Percentiles rank a stretch among this genome's conserved stretches.
Evolutionary conservation across 2,797 vertebrate species (phyloP).

Genomic region (Sarcophilus harrisii): DNA sequence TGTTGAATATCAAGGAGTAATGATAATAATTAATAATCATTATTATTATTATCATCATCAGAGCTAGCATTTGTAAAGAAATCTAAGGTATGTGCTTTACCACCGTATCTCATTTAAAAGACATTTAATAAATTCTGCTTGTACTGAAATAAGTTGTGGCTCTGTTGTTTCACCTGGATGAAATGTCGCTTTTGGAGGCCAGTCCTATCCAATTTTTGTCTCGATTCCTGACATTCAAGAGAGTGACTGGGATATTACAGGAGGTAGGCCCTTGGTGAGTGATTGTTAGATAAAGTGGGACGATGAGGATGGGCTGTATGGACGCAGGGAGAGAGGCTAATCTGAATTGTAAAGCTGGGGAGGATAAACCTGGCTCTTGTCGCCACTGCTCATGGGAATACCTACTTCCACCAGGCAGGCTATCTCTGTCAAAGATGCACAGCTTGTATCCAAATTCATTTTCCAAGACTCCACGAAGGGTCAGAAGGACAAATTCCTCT

Average conservation of each 20-base stretch:
- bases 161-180: background rate
- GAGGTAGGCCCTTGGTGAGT: background rate
- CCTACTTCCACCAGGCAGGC: conserved; percentile 97
- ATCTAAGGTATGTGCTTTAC: background rate
- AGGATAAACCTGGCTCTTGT: background rate
- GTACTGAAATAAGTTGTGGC: background rate
- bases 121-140: background rate
- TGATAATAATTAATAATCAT: background rate
- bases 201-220: background rate
- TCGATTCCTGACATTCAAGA: background rate
- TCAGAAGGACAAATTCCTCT: conserved; percentile 95
- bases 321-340: background rate
- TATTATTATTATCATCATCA: background rate
- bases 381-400: conserved; percentile 73
- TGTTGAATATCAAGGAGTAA: background rate
- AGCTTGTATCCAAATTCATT: conserved; percentile 95
- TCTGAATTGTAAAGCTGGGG: background rate
- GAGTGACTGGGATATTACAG: background rate
- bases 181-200: background rate
- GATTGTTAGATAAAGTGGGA: background rate
- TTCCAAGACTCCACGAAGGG: conserved; percentile 92
- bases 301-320: background rate
- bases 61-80: background rate
- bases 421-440: conserved; percentile 97
- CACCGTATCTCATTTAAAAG: background rate